These are phyloP conservation scores for Drosophila novamexicana DNA, from an alignment of 1,140 invertebrate genomes.

Conservation along the genomic window DNA sequence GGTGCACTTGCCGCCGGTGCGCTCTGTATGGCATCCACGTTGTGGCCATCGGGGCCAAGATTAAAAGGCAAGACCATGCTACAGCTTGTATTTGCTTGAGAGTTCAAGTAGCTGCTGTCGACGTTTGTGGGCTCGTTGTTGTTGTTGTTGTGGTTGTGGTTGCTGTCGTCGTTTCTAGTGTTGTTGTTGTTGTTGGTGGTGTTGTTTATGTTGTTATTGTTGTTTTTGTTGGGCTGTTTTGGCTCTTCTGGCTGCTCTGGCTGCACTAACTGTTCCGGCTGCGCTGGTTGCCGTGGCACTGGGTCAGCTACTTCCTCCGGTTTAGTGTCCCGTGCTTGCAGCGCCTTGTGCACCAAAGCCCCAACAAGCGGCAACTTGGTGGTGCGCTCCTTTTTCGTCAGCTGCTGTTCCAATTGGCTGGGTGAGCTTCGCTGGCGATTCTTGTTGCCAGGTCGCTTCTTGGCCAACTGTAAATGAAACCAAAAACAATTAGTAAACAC, in stretches of 20 bases:
- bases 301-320: constrained; percentile 2
- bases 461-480: constrained; percentile 44
- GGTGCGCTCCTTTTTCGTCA: constrained; percentile 55
- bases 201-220: constrained; percentile 8
- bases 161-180: background rate
- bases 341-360: constrained; percentile 60
- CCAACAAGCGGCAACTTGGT: constrained; percentile 67
- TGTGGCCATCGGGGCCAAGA: constrained; percentile 74
- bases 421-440: constrained; percentile 17
- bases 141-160: background rate
- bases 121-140: background rate
- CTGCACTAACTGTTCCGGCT: background rate
- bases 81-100: background rate
- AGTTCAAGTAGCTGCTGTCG: too few relatives aligned
- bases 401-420: constrained; percentile 42
- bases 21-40: constrained; percentile 66
- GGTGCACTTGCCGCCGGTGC: constrained; percentile 74
- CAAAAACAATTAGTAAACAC: background rate
- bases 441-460: constrained; percentile 58
- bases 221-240: background rate
- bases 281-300: background rate
- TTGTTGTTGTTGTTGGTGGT: background rate
- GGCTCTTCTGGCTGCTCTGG: background rate
- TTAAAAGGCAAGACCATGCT: constrained; percentile 79
- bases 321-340: constrained; percentile 34